A percentile compares a stretch with the other conserved stretches of the same genome.
These are phyloP conservation scores for Apotomis turbidana DNA, from an alignment of 2,888 invertebrate species.

Conservation along the genomic window DNA sequence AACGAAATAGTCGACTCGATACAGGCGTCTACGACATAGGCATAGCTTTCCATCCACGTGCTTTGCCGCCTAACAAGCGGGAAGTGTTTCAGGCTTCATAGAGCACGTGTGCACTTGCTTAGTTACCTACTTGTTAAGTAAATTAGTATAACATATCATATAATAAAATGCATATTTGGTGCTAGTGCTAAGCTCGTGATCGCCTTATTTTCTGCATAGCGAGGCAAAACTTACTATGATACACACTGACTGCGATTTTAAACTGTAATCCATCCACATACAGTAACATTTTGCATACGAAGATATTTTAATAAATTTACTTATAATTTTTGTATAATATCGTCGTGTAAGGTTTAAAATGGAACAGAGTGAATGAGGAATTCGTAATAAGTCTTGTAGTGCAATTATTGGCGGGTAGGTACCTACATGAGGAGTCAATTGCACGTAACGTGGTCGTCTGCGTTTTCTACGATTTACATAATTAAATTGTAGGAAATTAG, in stretches of 20 bases:
- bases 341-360: constrained; percentile 44
- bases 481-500: too few relatives aligned
- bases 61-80: too few relatives aligned
- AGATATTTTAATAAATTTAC: constrained; percentile 45
- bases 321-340: constrained; percentile 47
- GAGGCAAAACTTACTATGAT: not conserved
- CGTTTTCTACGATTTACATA: too few relatives aligned
- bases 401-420: constrained; percentile 12
- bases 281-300: constrained; percentile 9
- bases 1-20: too few relatives aligned
- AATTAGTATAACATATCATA: too few relatives aligned
- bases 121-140: too few relatives aligned
- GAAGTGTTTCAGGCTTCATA: too few relatives aligned
- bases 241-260: constrained; percentile 4
- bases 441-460: not conserved
- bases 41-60: too few relatives aligned
- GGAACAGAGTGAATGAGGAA: constrained; percentile 39
- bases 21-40: too few relatives aligned
- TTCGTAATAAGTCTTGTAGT: constrained; percentile 26
- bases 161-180: too few relatives aligned
- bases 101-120: too few relatives aligned
- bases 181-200: not conserved
- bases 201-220: not conserved
- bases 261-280: constrained; percentile 1
- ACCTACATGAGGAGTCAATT: constrained; percentile 12